phyloP scores from a whole-genome alignment of 2,888 invertebrate genomes.

The Erebia palarica region DNA sequence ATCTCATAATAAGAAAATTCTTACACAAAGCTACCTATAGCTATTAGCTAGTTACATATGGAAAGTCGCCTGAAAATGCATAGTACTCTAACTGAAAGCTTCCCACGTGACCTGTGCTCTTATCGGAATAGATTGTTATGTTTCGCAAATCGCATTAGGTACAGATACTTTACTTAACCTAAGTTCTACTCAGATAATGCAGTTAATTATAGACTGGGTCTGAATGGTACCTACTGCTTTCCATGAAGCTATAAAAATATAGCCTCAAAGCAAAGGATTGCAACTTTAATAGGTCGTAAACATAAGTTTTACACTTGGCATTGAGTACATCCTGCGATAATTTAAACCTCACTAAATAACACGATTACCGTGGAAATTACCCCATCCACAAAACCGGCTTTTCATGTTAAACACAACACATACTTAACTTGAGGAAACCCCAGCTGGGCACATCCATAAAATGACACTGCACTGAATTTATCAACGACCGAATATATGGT shows the following conservation, averaged over 20 bases:
- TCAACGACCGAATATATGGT: background rate
- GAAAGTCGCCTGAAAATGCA: background rate
- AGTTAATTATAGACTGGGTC: background rate
- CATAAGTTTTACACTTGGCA: constrained; percentile 55
- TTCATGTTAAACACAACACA: constrained; percentile 17
- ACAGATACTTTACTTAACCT: background rate
- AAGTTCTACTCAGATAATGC: background rate
- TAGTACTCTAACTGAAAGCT: background rate
- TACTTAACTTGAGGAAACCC: background rate
- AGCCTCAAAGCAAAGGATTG: background rate
- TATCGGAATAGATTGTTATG: no score
- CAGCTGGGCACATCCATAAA: background rate
- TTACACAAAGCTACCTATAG: no score
- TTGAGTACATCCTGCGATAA: constrained; percentile 58
- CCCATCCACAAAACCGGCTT: constrained; percentile 31
- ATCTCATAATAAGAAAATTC: background rate
- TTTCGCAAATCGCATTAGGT: no score
- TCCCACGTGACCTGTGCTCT: background rate
- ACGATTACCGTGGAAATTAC: constrained; percentile 62
- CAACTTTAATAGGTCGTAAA: background rate
- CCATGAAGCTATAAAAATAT: background rate
- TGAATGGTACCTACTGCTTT: background rate
- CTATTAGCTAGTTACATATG: background rate
- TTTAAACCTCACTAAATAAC: constrained; percentile 50
- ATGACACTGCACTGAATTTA: constrained; percentile 6